Conservation (phyloP, 2,113 vertebrate species). For the Aplodontia rufa region DNA sequence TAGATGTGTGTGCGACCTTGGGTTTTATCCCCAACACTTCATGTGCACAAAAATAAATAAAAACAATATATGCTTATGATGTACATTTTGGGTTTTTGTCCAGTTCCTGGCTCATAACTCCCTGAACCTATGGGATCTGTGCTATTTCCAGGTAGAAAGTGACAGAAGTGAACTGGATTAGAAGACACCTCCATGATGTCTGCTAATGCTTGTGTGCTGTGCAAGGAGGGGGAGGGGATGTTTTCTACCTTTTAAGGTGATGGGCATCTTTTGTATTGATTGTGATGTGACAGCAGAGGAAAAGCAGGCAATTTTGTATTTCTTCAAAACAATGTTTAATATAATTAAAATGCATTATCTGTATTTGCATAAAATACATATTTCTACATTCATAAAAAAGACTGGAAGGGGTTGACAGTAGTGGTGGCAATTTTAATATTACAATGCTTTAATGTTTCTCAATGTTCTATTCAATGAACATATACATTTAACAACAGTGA, state of each 20-base stretch:
- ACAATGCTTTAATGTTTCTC: neutral
- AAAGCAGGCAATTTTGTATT: neutral
- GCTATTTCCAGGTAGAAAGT: neutral
- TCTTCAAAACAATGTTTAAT: neutral
- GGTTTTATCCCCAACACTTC: neutral
- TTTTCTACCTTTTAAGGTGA: neutral
- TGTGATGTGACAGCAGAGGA: neutral
- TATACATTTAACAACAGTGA: neutral
- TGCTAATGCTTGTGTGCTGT: neutral
- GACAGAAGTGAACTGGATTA: neutral
- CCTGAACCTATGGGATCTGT: neutral
- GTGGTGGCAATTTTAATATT: neutral
- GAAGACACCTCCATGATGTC: neutral
- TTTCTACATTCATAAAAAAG: neutral
- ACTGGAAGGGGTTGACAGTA: neutral
- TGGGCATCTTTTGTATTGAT: neutral
- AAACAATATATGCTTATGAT: too few species aligned
- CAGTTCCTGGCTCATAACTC: neutral
- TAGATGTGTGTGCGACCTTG: too few species aligned
- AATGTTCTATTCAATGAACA: neutral
- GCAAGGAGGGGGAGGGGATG: neutral
- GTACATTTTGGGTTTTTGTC: neutral
- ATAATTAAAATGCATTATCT: slow-evolving; percentile 5
- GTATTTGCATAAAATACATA: neutral
- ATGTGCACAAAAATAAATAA: neutral